Evolutionary conservation across 2,888 invertebrate species (phyloP), one percentile per base, ranked within the genome.

Genomic region (Hymenopus coronatus): DNA sequence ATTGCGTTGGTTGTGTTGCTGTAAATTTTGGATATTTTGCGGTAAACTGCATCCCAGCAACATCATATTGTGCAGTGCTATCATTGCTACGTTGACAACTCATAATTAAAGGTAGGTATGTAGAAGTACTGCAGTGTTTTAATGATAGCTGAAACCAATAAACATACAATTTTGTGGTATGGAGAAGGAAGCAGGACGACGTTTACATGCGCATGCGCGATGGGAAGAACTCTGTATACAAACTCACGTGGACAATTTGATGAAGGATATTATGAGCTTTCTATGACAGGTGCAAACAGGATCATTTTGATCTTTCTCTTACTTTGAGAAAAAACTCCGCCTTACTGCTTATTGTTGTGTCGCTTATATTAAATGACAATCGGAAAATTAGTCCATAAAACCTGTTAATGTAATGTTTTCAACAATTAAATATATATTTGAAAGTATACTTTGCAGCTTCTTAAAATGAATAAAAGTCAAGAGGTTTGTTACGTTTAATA

Each of bases 171-270:
- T 89, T 89, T 87, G 82, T 25, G 84, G 88, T 81, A 85, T 87
- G 83, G 85, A 87, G 54, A 83, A 83, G 84, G 88, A 89, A 70
- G 82, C 82, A 88, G 88, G 70, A n/a, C 83, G 84, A 84, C 70
- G 84, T 88, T 83, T 70, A 84, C 88, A 28, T 46, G 88, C 91
- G 91, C 91, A 91, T 91, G 91, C 90, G 91, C 91, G 25, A 40
- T 83, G 83, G 25, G 83, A 84, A 33, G 28, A 84, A 28, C 14
- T 84, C 88, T 90, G 90, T 91, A 90, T 89, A 91, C 91, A 91
- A 91, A 90, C 91, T 91, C 91, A 91, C 91, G 91, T 91, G 91
- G 89, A 89, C 82, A 85, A 33, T 83, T 30, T 28, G n/a, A 27
- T 27, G 15, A 7, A 83, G 27, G 7, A 6, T 70, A 70, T 40